A percentile compares a stretch with the other conserved stretches of the same genome.
Evolutionary conservation across 2,113 vertebrate species (phyloP).

Genomic region (Syrmaticus mikado): DNA sequence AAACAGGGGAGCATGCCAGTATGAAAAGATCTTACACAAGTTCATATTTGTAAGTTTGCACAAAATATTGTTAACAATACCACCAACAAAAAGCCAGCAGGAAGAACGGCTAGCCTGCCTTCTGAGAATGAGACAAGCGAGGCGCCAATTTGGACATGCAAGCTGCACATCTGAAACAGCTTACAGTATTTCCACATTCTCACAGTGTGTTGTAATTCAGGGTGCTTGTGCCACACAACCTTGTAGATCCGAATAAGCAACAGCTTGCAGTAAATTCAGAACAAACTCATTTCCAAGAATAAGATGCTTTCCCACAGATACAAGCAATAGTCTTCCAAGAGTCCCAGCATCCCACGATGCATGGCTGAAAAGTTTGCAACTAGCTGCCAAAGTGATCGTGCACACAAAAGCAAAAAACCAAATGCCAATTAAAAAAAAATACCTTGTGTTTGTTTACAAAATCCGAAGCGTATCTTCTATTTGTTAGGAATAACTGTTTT

Average conservation of each 20-base stretch:
- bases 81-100: background rate
- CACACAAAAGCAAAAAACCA: background rate
- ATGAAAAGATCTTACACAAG: background rate
- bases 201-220: slow-evolving; percentile 21
- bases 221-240: slow-evolving; percentile 50
- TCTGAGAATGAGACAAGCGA: background rate
- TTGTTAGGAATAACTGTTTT: background rate
- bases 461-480: background rate
- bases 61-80: background rate
- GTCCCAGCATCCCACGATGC: background rate
- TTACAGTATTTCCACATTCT: slow-evolving; percentile 58
- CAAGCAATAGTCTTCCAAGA: slow-evolving; percentile 28
- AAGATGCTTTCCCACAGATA: slow-evolving; percentile 61
- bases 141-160: background rate
- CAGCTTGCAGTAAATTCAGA: slow-evolving; percentile 64
- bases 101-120: background rate
- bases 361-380: background rate
- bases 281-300: slow-evolving; percentile 65
- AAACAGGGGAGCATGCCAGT: background rate
- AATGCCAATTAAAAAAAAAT: background rate
- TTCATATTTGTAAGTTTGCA: background rate
- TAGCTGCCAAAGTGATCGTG: slow-evolving; percentile 15
- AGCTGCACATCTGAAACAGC: slow-evolving; percentile 40
- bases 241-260: slow-evolving; percentile 56
- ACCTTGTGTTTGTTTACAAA: background rate